phyloP scores from a whole-genome alignment of 1,140 invertebrate genomes.

The Drosophila mojavensis region DNA sequence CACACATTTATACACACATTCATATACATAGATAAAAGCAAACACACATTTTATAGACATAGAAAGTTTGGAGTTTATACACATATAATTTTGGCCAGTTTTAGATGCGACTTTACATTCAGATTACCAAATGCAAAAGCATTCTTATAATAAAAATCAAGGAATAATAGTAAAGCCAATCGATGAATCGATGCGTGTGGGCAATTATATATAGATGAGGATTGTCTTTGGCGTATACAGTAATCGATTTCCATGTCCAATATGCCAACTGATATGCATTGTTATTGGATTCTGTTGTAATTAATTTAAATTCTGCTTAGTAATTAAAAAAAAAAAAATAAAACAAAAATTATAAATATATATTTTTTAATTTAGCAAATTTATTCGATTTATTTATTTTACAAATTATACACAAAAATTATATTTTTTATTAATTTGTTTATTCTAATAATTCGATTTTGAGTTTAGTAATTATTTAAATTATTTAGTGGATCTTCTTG shows the following conservation, averaged over 20 bases:
- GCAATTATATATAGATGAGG: slow-evolving; percentile 6
- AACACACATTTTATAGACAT: slow-evolving; percentile 40
- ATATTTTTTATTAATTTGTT: background rate
- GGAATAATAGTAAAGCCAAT: slow-evolving; percentile 14
- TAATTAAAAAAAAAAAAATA: too few species aligned
- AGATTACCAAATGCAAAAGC: slow-evolving; percentile 14
- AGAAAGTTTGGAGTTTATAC: slow-evolving; percentile 38
- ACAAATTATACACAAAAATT: background rate
- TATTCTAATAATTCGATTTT: too few species aligned
- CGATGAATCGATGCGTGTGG: background rate
- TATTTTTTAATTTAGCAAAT: too few species aligned
- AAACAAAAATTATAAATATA: too few species aligned
- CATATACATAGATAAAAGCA: background rate
- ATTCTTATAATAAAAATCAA: background rate
- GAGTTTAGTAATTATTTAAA: background rate
- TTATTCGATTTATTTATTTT: background rate
- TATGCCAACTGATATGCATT: too few species aligned
- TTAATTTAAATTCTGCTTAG: too few species aligned
- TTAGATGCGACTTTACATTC: slow-evolving; percentile 63
- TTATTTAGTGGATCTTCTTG: background rate
- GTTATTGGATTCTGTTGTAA: too few species aligned
- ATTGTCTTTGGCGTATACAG: slow-evolving; percentile 1
- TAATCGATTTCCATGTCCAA: background rate
- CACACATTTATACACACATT: slow-evolving; percentile 1
- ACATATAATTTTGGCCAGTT: slow-evolving; percentile 38